These are phyloP conservation scores for Plecotus auritus DNA, from an alignment of 2,113 vertebrate genomes.

Conservation along the genomic window DNA sequence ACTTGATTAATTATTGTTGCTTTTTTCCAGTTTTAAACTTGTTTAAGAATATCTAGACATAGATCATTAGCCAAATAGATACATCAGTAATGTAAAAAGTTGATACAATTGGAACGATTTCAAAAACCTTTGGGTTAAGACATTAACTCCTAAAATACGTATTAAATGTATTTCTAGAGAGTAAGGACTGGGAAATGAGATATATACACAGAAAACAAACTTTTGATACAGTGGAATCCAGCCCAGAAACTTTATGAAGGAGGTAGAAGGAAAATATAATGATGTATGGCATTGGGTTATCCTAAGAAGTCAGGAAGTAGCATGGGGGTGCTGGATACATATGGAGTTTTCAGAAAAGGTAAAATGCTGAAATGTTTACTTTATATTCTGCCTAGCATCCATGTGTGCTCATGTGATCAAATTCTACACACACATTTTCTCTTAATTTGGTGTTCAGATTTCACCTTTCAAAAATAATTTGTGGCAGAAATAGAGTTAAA, in stretches of 20 bases:
- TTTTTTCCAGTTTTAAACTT: neutral
- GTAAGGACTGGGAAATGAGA: neutral
- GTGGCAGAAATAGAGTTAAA: conserved; percentile 18
- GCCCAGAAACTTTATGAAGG: neutral
- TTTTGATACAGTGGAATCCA: neutral
- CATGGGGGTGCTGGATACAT: neutral
- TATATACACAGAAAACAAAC: neutral
- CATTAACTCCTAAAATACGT: neutral
- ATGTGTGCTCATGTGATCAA: neutral
- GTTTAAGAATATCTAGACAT: neutral
- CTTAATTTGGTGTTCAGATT: neutral
- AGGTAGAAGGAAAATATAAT: neutral
- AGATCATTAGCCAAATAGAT: neutral
- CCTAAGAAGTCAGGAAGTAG: neutral
- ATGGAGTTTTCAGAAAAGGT: neutral
- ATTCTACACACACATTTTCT: neutral
- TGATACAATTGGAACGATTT: neutral
- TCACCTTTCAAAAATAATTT: neutral
- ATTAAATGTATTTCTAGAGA: neutral
- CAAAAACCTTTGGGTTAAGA: neutral
- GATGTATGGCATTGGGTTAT: neutral
- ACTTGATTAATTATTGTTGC: neutral
- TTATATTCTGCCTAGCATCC: neutral
- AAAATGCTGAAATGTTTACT: neutral
- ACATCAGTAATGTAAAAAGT: neutral